Evolutionary conservation across 1,140 invertebrate genomes (phyloP).

Genomic region (Listronotus oregonensis): DNA sequence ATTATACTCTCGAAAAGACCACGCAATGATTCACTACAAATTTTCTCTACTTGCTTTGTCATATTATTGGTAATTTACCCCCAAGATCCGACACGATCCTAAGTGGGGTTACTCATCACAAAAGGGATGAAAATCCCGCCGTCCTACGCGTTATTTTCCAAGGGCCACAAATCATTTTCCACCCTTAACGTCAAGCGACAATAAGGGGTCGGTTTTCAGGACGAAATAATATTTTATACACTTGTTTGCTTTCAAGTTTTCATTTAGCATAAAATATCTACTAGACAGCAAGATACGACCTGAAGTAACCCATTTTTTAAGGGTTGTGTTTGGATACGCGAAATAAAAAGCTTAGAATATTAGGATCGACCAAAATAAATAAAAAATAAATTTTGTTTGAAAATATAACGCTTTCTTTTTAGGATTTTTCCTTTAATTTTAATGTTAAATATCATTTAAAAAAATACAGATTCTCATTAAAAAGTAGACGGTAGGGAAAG

Average conservation of each 20-base stretch:
- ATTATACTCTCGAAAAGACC: conserved; percentile 19
- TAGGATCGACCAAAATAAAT: no score
- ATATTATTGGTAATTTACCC: conserved; percentile 35
- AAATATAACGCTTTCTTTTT: no score
- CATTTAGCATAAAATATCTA: conserved; percentile 19
- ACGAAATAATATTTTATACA: conserved; percentile 31
- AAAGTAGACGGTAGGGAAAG: no score
- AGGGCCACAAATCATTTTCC: conserved; percentile 34
- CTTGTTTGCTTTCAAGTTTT: conserved; percentile 27
- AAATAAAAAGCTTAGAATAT: no score
- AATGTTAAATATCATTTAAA: no score
- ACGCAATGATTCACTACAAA: conserved; percentile 31
- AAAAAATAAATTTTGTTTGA: no score
- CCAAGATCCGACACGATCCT: conserved; percentile 27
- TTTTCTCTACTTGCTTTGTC: conserved; percentile 23
- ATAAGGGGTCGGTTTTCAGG: conserved; percentile 29
- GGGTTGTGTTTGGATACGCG: no score
- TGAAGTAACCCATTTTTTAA: no score
- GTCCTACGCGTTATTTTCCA: conserved; percentile 22
- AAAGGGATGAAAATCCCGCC: conserved; percentile 30
- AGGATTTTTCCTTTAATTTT: no score
- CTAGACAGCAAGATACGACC: no score
- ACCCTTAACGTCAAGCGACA: conserved; percentile 29
- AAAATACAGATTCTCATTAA: no score
- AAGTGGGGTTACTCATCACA: conserved; percentile 35